Percentiles rank a stretch among this genome's conserved stretches.
phyloP scores from a whole-genome alignment of 2,888 invertebrate genomes.

The Rhagonycha fulva region DNA sequence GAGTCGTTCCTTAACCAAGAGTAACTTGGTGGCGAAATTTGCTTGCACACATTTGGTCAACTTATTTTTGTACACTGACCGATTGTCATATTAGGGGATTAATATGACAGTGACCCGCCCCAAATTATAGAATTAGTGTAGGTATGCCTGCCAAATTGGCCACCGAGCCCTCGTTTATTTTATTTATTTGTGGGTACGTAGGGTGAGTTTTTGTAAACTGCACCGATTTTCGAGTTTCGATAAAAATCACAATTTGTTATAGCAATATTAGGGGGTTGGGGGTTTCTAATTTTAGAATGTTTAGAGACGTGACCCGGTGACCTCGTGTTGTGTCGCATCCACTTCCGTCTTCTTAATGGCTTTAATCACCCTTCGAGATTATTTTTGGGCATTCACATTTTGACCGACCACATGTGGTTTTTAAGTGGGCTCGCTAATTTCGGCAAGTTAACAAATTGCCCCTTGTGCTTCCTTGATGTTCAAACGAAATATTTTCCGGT shows the following conservation, averaged over 20 bases:
- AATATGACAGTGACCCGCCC: conserved; percentile 26
- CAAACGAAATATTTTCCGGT: background rate
- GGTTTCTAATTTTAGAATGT: conserved; percentile 32
- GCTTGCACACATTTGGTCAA: conserved; percentile 27
- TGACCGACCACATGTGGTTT: conserved; percentile 20
- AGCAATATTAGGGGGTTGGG: conserved; percentile 1
- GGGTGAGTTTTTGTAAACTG: background rate
- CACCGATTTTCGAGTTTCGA: background rate
- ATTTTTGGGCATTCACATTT: conserved; percentile 9
- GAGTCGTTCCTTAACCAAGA: background rate
- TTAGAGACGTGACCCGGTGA: conserved; percentile 41
- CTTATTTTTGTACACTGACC: conserved; percentile 6
- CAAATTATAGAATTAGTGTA: conserved; percentile 34
- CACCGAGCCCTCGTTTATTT: conserved; percentile 6
- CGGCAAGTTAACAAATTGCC: background rate
- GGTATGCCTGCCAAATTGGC: conserved; percentile 13
- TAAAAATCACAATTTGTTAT: conserved; percentile 4
- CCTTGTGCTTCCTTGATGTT: background rate
- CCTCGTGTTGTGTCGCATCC: conserved; percentile 39
- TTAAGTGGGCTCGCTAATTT: background rate
- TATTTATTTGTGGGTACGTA: conserved; percentile 1
- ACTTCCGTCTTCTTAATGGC: conserved; percentile 42
- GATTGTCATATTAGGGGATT: conserved; percentile 33
- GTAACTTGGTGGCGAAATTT: conserved; percentile 23
- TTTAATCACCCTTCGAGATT: conserved; percentile 37